Percentiles rank a stretch among this genome's conserved stretches.
Evolutionary conservation across 64 coral and sea anemone genomes (phyloP).

Genomic region (Platygyra sinensis): DNA sequence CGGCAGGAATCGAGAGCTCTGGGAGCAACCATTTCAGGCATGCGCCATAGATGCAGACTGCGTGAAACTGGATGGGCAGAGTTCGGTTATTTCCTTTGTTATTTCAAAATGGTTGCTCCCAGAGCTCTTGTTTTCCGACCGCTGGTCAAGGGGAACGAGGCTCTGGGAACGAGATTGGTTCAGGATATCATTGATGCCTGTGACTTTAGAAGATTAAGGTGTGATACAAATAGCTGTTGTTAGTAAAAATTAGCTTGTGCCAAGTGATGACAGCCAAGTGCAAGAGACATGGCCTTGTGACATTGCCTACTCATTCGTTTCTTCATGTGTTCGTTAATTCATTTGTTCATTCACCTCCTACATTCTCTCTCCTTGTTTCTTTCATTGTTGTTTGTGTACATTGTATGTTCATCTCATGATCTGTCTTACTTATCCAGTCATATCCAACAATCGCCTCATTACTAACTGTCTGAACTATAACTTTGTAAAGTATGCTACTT

Average conservation of each 20-base stretch:
- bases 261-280: conserved; percentile 98
- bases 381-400: no score
- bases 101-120: no score
- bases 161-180: no score
- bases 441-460: neutral
- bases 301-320: conserved; percentile 16
- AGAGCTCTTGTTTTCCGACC: no score
- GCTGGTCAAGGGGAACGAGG: no score
- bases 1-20: no score
- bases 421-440: conserved; percentile 21
- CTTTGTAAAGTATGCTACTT: neutral
- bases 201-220: neutral
- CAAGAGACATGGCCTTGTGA: conserved; percentile 65
- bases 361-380: neutral
- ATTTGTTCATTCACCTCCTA: conserved; percentile 25
- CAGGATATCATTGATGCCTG: no score
- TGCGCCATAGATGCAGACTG: no score
- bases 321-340: neutral
- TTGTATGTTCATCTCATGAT: neutral
- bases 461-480: neutral
- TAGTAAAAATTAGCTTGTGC: conserved; percentile 14
- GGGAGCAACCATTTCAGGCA: no score
- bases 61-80: no score
- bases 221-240: neutral
- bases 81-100: no score